Percentiles rank a stretch among this genome's conserved stretches.
Evolutionary conservation across 2,797 vertebrate genomes (phyloP).

Genomic region (Leptoclinus maculatus): DNA sequence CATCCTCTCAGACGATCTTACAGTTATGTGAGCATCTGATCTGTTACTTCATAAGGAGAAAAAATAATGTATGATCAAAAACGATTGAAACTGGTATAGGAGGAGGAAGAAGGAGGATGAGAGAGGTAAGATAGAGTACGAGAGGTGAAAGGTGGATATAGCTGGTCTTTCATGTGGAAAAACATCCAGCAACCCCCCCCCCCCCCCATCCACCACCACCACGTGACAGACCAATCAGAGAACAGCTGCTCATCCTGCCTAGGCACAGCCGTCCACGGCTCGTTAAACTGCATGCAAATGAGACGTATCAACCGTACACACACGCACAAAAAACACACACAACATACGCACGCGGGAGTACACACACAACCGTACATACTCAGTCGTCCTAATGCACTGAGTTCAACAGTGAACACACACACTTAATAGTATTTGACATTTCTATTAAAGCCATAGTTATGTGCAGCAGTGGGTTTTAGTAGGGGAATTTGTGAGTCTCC

Average conservation of each 20-base stretch:
- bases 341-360: not conserved
- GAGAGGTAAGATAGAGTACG: not conserved
- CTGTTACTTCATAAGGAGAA: not conserved
- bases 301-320: conserved; percentile 7
- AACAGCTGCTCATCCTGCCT: conserved; percentile 68
- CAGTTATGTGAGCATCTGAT: not conserved
- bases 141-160: conserved; percentile 30
- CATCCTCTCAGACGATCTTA: conserved; percentile 7
- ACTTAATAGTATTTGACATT: conserved; percentile 25
- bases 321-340: not conserved
- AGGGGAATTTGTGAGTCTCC: conserved; percentile 13
- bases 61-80: not conserved
- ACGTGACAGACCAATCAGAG: conserved; percentile 60
- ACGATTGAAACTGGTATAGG: not conserved
- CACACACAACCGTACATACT: not conserved
- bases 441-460: conserved; percentile 32
- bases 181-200: conserved; percentile 24
- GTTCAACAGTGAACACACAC: not conserved
- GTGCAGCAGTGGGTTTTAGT: conserved; percentile 22
- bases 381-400: not conserved
- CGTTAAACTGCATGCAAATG: conserved; percentile 61
- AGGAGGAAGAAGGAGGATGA: not conserved
- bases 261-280: conserved; percentile 47
- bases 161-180: conserved; percentile 56
- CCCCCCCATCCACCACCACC: conserved; percentile 1